Conservation (phyloP, 64 coral and sea anemone genomes). For the Dendrophyllia cribrosa region DNA sequence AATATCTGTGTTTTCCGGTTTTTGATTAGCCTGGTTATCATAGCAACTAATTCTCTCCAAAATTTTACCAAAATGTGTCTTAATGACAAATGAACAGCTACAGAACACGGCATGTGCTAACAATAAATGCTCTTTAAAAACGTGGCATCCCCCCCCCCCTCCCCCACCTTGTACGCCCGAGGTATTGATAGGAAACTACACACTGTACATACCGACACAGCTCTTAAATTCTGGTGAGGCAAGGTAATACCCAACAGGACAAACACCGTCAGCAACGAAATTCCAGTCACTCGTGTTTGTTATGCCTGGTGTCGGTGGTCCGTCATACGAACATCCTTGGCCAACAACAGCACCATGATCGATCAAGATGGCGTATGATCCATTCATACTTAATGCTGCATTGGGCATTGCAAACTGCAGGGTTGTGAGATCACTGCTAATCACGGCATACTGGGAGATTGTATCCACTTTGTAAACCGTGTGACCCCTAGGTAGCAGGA, state of each 20-base stretch:
- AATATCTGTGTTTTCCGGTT: too few species aligned
- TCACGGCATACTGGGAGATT: not conserved
- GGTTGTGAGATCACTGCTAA: not conserved
- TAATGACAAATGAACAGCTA: too few species aligned
- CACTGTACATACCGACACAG: not conserved
- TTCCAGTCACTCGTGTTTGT: not conserved
- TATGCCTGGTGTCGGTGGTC: constrained; percentile 11
- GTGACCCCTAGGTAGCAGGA: not conserved
- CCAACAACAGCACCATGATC: constrained; percentile 19
- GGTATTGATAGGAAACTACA: not conserved
- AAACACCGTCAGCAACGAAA: not conserved
- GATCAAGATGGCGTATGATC: constrained; percentile 23
- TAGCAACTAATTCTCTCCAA: too few species aligned
- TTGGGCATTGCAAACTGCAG: not conserved
- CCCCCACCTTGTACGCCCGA: too few species aligned
- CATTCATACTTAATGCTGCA: constrained; percentile 15
- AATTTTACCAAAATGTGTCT: too few species aligned
- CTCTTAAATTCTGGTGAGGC: not conserved
- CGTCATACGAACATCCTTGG: constrained; percentile 18
- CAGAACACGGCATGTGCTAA: too few species aligned
- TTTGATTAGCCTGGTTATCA: too few species aligned
- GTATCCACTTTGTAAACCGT: constrained; percentile 15
- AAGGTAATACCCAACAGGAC: not conserved
- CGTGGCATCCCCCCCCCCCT: too few species aligned
- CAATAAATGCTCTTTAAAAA: too few species aligned